These are phyloP conservation scores for Cheilosia scutellata DNA, from an alignment of 2,888 invertebrate species.

Conservation along the genomic window DNA sequence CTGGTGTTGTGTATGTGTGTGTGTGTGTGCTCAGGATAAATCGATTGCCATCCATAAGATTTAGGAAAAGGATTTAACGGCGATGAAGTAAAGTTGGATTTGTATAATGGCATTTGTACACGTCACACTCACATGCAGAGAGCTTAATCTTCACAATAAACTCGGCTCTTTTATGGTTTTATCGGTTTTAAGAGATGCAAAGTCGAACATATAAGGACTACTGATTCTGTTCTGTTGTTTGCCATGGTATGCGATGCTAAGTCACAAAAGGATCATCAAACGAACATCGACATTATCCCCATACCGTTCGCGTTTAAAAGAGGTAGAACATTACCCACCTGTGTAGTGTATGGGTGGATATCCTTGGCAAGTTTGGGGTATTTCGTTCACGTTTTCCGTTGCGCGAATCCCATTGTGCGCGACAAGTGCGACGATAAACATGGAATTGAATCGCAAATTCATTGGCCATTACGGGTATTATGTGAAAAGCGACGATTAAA, in stretches of 20 bases:
- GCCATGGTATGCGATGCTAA: constrained; percentile 13
- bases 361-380: not conserved
- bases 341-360: not conserved
- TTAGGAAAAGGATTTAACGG: constrained; percentile 70
- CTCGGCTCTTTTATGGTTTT: constrained; percentile 31
- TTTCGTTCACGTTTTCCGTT: not conserved
- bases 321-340: constrained; percentile 36
- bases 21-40: constrained; percentile 42
- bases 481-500: constrained; percentile 73
- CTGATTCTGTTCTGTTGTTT: not conserved
- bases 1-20: constrained; percentile 18
- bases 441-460: constrained; percentile 70
- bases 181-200: constrained; percentile 40
- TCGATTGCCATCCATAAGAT: constrained; percentile 61
- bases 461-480: constrained; percentile 72
- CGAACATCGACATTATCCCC: constrained; percentile 47
- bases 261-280: constrained; percentile 58
- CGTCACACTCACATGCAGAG: not conserved
- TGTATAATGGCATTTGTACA: constrained; percentile 51
- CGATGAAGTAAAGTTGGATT: constrained; percentile 70
- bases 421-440: constrained; percentile 64
- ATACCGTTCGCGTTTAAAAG: constrained; percentile 21
- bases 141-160: constrained; percentile 6
- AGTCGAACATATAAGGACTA: constrained; percentile 42
- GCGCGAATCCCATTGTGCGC: constrained; percentile 1